phyloP scores from a whole-genome alignment of 2,113 vertebrate species.

The Hemicordylus capensis region DNA sequence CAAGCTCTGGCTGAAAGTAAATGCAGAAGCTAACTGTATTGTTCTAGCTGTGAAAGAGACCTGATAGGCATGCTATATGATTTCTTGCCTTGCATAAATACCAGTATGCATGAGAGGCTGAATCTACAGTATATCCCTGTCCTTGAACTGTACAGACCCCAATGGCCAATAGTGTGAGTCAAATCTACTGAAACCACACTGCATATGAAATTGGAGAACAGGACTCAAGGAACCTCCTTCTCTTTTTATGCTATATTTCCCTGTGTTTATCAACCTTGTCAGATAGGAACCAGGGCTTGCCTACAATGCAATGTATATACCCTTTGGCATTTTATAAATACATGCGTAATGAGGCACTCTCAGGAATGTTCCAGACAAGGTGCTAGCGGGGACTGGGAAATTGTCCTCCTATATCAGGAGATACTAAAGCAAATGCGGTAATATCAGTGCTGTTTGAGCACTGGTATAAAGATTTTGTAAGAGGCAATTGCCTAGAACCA shows the following conservation, averaged over 20 bases:
- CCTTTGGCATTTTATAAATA: background rate
- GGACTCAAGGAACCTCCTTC: background rate
- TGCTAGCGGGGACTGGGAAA: background rate
- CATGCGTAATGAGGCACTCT: background rate
- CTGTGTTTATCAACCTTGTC: background rate
- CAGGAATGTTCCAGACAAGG: background rate
- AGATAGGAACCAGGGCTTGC: background rate
- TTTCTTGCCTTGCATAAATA: background rate
- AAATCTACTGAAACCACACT: background rate
- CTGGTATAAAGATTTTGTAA: background rate
- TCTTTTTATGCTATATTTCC: background rate
- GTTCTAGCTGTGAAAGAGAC: background rate
- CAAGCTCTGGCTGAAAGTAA: background rate
- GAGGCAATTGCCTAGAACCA: background rate
- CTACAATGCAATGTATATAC: background rate
- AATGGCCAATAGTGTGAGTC: background rate
- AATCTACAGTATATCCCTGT: background rate
- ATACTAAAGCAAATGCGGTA: background rate
- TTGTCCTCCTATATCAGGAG: background rate
- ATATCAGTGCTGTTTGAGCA: background rate
- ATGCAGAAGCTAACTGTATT: background rate
- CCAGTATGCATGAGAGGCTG: background rate
- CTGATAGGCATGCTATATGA: background rate
- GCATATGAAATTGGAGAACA: background rate
- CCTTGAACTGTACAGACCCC: background rate